phyloP scores from a whole-genome alignment of 2,113 vertebrate genomes.

The Crotalus viridis region DNA sequence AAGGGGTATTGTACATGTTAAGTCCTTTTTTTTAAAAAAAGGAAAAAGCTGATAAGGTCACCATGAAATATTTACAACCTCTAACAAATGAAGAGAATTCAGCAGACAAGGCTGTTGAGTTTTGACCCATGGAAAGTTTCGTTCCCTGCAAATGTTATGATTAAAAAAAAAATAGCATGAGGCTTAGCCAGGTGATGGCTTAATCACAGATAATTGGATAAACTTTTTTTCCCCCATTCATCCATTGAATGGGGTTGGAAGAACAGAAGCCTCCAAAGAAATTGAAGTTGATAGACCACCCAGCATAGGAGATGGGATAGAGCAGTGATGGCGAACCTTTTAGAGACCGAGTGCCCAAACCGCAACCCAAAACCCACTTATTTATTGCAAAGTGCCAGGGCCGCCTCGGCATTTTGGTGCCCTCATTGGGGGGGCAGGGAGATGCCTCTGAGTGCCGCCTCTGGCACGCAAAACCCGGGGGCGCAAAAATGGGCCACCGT shows the following conservation, averaged over 20 bases:
- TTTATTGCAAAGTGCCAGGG: too few relatives aligned
- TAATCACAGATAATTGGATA: not conserved
- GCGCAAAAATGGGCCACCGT: too few relatives aligned
- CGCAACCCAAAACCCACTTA: too few relatives aligned
- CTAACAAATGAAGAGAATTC: not conserved
- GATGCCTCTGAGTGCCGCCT: too few relatives aligned
- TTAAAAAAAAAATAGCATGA: not conserved
- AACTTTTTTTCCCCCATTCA: not conserved
- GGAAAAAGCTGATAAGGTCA: not conserved
- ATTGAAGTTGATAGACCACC: not conserved
- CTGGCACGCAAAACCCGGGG: too few relatives aligned
- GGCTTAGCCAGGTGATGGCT: not conserved
- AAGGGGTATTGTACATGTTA: not conserved
- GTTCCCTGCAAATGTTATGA: not conserved
- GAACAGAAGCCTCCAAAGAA: not conserved
- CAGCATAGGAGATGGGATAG: not conserved
- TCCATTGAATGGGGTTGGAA: not conserved
- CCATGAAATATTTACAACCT: constrained; percentile 3
- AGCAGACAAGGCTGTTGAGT: not conserved
- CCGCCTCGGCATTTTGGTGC: too few relatives aligned
- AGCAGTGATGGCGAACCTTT: too few relatives aligned
- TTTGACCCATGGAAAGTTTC: constrained; percentile 9
- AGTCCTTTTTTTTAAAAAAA: not conserved
- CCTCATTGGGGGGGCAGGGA: too few relatives aligned
- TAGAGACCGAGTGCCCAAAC: too few relatives aligned